Evolutionary conservation across 2,113 vertebrate genomes (phyloP).

Genomic region (Poeciliopsis turrubarensis): DNA sequence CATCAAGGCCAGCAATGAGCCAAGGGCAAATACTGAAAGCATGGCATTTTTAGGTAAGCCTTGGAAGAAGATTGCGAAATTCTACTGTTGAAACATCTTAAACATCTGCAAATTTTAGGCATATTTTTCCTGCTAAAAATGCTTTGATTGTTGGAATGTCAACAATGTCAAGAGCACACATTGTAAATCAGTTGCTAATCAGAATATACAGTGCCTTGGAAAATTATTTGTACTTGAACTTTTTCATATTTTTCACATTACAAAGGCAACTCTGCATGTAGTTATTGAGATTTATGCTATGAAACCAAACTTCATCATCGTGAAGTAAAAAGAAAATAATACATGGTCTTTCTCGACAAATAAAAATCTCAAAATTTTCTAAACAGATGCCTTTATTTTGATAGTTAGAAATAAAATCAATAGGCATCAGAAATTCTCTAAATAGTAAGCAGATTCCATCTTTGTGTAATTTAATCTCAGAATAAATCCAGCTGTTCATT

Average conservation of each 20-base stretch:
- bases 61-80: constrained; percentile 35
- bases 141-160: background rate
- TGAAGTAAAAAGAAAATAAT: too few species aligned
- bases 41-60: constrained; percentile 38
- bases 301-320: too few species aligned
- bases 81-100: constrained; percentile 9
- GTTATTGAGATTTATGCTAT: too few species aligned
- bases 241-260: background rate
- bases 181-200: background rate
- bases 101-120: constrained; percentile 10
- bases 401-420: background rate
- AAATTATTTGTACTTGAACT: background rate
- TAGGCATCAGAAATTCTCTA: background rate
- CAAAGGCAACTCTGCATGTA: background rate
- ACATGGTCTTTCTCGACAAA: too few species aligned
- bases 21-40: constrained; percentile 45
- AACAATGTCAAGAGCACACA: background rate
- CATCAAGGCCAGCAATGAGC: constrained; percentile 46
- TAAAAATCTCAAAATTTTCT: background rate
- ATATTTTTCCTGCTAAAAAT: background rate
- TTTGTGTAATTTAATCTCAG: background rate
- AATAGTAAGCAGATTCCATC: background rate
- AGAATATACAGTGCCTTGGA: background rate
- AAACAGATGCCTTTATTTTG: background rate
- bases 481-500: background rate